Evolutionary conservation across 2,888 invertebrate species (phyloP).

Genomic region (Cyrtodaria siliqua): DNA sequence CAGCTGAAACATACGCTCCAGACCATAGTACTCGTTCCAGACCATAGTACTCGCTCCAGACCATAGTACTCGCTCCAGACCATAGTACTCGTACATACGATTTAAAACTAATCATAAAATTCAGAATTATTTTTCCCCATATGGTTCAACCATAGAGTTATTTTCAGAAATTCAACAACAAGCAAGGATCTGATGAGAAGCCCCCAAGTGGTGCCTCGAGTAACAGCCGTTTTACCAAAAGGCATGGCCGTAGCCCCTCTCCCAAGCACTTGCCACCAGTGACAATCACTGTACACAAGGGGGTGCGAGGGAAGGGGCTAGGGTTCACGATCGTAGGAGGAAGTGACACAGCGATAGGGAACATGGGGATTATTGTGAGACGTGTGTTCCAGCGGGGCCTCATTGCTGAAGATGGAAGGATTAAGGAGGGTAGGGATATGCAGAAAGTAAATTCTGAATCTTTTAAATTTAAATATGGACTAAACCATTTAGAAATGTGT

Average conservation of each 20-base stretch:
- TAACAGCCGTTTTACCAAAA: slow-evolving; percentile 33
- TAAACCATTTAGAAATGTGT: too few species aligned
- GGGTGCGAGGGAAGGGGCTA: slow-evolving; percentile 93
- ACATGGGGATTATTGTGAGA: slow-evolving; percentile 95
- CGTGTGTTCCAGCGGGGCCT: slow-evolving; percentile 95
- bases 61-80: too few species aligned
- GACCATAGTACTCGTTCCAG: too few species aligned
- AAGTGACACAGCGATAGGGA: slow-evolving; percentile 94
- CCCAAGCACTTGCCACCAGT: slow-evolving; percentile 55
- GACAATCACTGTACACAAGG: slow-evolving; percentile 91
- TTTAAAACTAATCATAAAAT: too few species aligned
- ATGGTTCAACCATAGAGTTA: too few species aligned
- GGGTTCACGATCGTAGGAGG: slow-evolving; percentile 97
- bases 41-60: too few species aligned
- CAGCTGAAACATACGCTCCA: too few species aligned
- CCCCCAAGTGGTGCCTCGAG: slow-evolving; percentile 36
- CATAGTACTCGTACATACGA: too few species aligned
- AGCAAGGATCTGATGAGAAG: slow-evolving; percentile 34
- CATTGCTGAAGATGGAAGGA: slow-evolving; percentile 93
- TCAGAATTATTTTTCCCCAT: too few species aligned
- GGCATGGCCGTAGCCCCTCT: slow-evolving; percentile 48
- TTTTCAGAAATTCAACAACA: slow-evolving; percentile 14
- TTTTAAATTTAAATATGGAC: too few species aligned
- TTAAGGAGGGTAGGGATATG: slow-evolving; percentile 93
- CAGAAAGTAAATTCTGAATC: too few species aligned